Conservation (phyloP, 2,113 vertebrate genomes). For the Rhynchomys soricoides region DNA sequence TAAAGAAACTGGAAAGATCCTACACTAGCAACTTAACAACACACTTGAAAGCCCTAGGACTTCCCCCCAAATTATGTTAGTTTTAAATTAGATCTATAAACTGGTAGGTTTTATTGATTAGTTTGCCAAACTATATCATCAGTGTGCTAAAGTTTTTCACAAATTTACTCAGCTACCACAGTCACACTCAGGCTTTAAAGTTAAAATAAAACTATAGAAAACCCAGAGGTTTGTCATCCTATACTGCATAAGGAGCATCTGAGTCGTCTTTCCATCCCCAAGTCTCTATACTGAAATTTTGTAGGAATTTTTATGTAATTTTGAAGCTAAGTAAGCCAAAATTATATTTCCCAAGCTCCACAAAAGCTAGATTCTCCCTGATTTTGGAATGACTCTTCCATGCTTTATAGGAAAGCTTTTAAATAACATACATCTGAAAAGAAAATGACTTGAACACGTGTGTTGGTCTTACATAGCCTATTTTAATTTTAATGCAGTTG, state of each 20-base stretch:
- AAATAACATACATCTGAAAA: background rate
- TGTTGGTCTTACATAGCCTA: background rate
- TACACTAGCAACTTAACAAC: too few species aligned
- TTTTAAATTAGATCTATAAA: background rate
- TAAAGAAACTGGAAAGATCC: too few species aligned
- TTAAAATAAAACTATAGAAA: background rate
- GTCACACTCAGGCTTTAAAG: background rate
- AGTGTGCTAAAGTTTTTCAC: background rate
- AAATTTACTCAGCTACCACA: background rate
- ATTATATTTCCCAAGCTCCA: background rate
- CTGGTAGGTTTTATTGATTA: background rate
- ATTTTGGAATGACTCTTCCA: background rate
- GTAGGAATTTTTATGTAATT: background rate
- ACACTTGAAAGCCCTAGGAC: too few species aligned
- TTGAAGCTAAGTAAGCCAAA: background rate
- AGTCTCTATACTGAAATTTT: background rate
- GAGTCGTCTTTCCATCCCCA: too few species aligned
- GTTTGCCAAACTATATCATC: background rate
- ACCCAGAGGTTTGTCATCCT: background rate
- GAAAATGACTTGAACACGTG: background rate
- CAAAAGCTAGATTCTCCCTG: background rate
- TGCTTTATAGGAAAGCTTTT: background rate
- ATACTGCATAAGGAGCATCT: rapidly evolving
- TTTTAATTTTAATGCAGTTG: background rate
- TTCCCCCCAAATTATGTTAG: background rate